Conservation (phyloP, 2,797 vertebrate species). For the Acanthurus lineatus region DNA sequence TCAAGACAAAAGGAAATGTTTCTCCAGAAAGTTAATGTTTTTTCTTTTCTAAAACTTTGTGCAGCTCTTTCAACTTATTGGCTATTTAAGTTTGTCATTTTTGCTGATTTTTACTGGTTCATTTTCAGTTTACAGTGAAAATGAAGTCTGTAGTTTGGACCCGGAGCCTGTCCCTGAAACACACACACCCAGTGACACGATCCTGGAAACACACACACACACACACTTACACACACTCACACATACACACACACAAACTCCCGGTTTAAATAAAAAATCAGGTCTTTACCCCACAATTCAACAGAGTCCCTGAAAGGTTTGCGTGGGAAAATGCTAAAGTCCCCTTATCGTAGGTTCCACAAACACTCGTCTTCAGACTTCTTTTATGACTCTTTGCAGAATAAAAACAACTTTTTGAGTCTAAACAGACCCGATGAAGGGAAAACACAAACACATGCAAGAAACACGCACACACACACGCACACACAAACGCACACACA, state of each 20-base stretch:
- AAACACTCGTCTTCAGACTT: not conserved
- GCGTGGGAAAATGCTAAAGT: not conserved
- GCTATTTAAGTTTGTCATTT: not conserved
- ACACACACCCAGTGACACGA: slow-evolving; percentile 17
- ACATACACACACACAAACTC: slow-evolving; percentile 13
- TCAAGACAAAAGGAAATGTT: too few relatives aligned
- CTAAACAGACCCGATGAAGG: too few relatives aligned
- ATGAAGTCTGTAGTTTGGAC: not conserved
- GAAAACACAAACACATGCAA: not conserved
- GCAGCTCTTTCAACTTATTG: too few relatives aligned
- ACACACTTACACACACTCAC: slow-evolving; percentile 16
- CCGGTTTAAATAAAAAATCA: not conserved
- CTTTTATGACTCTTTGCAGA: not conserved
- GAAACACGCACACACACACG: not conserved
- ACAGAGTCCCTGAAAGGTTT: not conserved
- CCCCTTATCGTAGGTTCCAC: not conserved
- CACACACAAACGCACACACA: not conserved
- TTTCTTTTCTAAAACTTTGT: too few relatives aligned
- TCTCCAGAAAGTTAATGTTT: too few relatives aligned
- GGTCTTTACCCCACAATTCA: not conserved
- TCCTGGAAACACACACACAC: slow-evolving; percentile 17
- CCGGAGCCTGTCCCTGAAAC: not conserved
- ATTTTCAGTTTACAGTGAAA: too few relatives aligned
- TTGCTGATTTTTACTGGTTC: not conserved
- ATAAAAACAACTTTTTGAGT: not conserved